A percentile compares a stretch with the other conserved stretches of the same genome.
These are phyloP conservation scores for Candidula unifasciata DNA, from an alignment of 2,888 invertebrate species.

Conservation along the genomic window DNA sequence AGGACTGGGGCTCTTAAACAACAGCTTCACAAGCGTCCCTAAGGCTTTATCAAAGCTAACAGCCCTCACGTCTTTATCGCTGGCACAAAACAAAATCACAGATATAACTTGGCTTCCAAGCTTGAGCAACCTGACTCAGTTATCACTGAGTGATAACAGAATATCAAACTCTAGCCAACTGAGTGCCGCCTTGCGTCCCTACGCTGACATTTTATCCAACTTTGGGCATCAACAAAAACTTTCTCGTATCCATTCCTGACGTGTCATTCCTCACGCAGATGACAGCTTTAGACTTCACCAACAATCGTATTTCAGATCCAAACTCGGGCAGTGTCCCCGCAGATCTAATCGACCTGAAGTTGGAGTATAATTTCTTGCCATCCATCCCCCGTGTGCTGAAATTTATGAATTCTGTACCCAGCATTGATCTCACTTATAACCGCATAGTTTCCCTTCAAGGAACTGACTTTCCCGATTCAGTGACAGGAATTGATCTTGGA, in stretches of 20 bases:
- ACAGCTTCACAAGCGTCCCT: neutral
- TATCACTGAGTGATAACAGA: neutral
- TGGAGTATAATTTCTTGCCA: neutral
- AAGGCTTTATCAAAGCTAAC: neutral
- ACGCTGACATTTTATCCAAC: neutral
- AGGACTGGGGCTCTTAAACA: neutral
- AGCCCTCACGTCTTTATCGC: neutral
- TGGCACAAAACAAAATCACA: neutral
- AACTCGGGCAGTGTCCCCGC: neutral
- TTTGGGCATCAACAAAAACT: neutral
- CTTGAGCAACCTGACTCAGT: neutral
- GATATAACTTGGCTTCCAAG: neutral
- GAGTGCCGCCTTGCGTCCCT: neutral
- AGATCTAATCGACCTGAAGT: neutral
- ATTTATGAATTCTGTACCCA: neutral
- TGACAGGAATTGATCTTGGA: neutral
- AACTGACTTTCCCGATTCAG: neutral
- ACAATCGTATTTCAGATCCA: slow-evolving; percentile 11
- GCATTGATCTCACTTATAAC: neutral
- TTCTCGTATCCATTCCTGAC: neutral
- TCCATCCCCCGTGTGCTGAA: slow-evolving; percentile 1
- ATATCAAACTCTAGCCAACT: neutral
- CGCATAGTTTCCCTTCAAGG: neutral
- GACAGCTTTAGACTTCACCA: slow-evolving; percentile 6
- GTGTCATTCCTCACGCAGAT: neutral